Evolutionary conservation across 2,113 vertebrate species (phyloP), one percentile per base, ranked within the genome.

Genomic region (Salvelinus alpinus): DNA sequence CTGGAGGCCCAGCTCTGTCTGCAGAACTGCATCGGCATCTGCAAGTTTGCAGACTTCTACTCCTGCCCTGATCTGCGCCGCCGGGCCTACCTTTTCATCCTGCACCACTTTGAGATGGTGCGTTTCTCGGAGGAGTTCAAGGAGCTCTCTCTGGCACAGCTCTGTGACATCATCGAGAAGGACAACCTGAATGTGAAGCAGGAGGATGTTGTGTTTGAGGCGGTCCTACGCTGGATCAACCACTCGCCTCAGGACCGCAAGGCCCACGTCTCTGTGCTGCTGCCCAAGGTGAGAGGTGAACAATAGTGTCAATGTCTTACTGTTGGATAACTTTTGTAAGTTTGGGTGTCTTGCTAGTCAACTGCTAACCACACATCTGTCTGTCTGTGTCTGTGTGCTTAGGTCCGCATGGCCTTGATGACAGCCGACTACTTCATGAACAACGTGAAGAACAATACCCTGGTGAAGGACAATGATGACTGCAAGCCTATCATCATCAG

Each of bases 21-120:
- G 25, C 84, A 94, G 54, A 97, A 96, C 2, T 94, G 95, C 70
- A 92, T 94, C 0, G 90, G 93, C 80, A 93, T 96, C 82, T 95
- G 88, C 86, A 93, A 85, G 74, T 88, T 96, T 79, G 93, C 92
- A 0, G 82, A 92, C 27, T 83, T 90, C 74, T 94, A 93, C 84
- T 78, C 85, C 69, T 92, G 84, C 72, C 78, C 88, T 0, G 64
- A 92, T 6, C 90, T 95, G 77, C 86, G 71, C 31, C 81, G 76
- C 54, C 93, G 88, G 31, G 93, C 95, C 76, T 93, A 79, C 24
- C 51, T 57, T 38, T 95, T 90, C 81, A 94, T 97, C 74, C 76
- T 94, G 54, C 87, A 92, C n/a, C 89, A 95, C 88, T 97, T 97
- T 0, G 90, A 87, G 13, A 88, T 95, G 76, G 83, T 90, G 5